Percentiles rank a stretch among this genome's conserved stretches.
These are phyloP conservation scores for Malurus melanocephalus DNA, from an alignment of 2,113 vertebrate genomes.

Conservation along the genomic window DNA sequence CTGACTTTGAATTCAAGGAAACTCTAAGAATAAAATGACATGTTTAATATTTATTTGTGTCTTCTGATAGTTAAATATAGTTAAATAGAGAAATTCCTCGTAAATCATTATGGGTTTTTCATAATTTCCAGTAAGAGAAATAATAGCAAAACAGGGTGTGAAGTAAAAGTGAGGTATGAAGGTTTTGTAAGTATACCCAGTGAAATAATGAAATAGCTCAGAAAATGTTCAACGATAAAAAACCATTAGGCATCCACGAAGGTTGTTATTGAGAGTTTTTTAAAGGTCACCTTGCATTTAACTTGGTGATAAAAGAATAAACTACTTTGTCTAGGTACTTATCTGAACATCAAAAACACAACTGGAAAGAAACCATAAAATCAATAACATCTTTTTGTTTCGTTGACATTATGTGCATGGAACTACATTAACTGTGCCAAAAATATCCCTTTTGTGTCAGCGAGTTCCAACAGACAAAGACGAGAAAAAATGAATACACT, in stretches of 20 bases:
- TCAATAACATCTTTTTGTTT: not conserved
- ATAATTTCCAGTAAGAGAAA: not conserved
- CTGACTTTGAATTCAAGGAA: not conserved
- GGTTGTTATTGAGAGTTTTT: not conserved
- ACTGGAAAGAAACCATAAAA: not conserved
- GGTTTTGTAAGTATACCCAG: not conserved
- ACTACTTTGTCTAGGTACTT: not conserved
- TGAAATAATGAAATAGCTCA: not conserved
- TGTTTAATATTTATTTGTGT: not conserved
- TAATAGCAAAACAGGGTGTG: not conserved
- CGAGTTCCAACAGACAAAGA: not conserved
- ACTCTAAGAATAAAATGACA: not conserved
- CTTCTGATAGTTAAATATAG: not conserved
- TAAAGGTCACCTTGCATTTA: not conserved
- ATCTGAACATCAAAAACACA: constrained; percentile 1
- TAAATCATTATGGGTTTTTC: not conserved
- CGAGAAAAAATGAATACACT: not conserved
- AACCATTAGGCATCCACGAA: not conserved
- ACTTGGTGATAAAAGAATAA: constrained; percentile 12
- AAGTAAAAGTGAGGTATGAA: not conserved
- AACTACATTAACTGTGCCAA: not conserved
- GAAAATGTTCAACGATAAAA: not conserved
- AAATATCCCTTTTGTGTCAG: not conserved
- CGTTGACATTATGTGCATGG: not conserved
- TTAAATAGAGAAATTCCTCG: not conserved